A percentile compares a stretch with the other conserved stretches of the same genome.
These are phyloP conservation scores for Benitochromis conjunctus DNA, from an alignment of 2,113 vertebrate genomes.

Conservation along the genomic window DNA sequence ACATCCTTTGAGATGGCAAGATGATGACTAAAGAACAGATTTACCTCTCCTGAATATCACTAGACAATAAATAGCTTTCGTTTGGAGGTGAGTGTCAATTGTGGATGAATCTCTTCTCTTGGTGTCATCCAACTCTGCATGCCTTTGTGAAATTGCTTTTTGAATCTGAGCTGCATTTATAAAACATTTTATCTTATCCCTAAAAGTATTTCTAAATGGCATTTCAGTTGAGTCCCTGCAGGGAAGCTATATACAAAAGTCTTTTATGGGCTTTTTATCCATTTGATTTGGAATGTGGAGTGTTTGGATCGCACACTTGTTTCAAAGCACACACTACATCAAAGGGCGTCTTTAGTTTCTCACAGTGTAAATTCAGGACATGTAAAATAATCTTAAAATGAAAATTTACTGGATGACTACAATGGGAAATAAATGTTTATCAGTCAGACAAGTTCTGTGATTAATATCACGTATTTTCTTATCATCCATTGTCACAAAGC, in stretches of 20 bases:
- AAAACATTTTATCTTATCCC: constrained; percentile 43
- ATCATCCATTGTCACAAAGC: background rate
- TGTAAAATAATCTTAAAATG: background rate
- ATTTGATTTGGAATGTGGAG: constrained; percentile 30
- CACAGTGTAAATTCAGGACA: background rate
- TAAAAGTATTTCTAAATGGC: constrained; percentile 40
- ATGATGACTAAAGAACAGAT: constrained; percentile 46
- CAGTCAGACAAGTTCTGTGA: background rate
- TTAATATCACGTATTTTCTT: background rate
- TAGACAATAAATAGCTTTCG: constrained; percentile 34
- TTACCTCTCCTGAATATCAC: constrained; percentile 28
- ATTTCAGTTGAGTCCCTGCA: constrained; percentile 34
- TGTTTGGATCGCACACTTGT: constrained; percentile 17
- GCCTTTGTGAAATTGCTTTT: constrained; percentile 52
- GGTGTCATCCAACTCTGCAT: constrained; percentile 21
- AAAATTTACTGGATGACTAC: background rate
- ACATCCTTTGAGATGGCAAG: constrained; percentile 45
- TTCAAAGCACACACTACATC: constrained; percentile 2
- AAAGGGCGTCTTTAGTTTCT: background rate
- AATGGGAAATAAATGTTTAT: background rate
- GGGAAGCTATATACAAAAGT: constrained; percentile 6
- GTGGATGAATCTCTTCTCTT: constrained; percentile 38
- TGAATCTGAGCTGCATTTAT: constrained; percentile 27
- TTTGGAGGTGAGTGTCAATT: constrained; percentile 37
- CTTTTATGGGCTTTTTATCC: constrained; percentile 33